Conservation (phyloP, 2,113 vertebrate genomes). For the Setophaga kirtlandii region DNA sequence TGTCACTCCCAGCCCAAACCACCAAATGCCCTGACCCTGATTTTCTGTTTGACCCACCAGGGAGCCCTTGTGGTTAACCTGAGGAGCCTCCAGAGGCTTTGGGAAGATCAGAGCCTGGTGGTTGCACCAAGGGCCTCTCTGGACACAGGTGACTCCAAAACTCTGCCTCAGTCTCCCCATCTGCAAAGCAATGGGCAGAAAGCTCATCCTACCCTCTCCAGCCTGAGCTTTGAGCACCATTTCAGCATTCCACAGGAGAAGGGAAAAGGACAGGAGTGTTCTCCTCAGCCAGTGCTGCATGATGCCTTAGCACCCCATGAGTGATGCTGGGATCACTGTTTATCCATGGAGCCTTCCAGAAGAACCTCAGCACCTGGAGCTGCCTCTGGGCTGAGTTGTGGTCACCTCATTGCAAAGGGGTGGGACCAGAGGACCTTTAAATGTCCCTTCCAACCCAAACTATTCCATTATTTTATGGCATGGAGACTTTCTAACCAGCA, state of each 20-base stretch:
- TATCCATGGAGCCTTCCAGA: not conserved
- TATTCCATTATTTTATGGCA: not conserved
- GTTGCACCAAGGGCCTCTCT: not conserved
- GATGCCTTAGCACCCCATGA: not conserved
- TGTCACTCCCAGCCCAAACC: not conserved
- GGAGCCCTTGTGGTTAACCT: not conserved
- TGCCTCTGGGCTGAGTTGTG: not conserved
- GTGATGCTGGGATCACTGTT: not conserved
- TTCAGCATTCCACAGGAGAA: not conserved
- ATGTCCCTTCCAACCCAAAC: not conserved
- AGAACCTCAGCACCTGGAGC: not conserved
- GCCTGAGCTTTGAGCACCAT: not conserved
- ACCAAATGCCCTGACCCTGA: not conserved
- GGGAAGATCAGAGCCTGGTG: not conserved
- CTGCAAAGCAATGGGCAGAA: not conserved
- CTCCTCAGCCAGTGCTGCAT: not conserved
- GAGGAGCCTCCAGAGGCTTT: not conserved
- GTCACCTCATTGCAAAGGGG: not conserved
- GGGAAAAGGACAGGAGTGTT: not conserved
- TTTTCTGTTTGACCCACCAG: not conserved
- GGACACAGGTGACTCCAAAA: accelerated
- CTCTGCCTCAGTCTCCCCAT: not conserved
- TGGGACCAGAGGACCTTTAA: not conserved
- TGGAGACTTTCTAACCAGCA: not conserved
- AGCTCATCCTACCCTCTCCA: not conserved